Base-by-base conservation (phyloP, 1,140 invertebrate genomes). In the Eciton burchellii region DNA sequence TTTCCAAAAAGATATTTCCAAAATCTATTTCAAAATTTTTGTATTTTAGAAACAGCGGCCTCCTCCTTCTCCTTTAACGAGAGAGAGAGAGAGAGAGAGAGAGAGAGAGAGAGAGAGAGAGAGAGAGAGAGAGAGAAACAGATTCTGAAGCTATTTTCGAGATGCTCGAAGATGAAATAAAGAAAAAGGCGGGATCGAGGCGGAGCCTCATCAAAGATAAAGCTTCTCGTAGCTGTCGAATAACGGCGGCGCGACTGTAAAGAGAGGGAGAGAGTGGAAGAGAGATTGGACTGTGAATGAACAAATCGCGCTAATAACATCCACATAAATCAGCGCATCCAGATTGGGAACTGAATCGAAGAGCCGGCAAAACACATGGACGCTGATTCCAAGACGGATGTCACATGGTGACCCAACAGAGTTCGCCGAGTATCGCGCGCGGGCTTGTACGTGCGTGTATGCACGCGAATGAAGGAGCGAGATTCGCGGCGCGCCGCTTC, bases 251-350 rank as follows among this genome's bases (percentile, higher is more conserved):
- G n/a, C n/a, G n/a, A n/a, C n/a, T n/a, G n/a, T n/a, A n/a, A n/a
- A 35, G 35, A 35, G 35, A 35, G 6, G 6, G 35, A 35, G 35
- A 35, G 35, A 35, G 35, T 6, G 6, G 35, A 14, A 49, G 12
- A 19, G n/a, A 76, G 35, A 65, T 65, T 43, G 12, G n/a, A 12
- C 56, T 60, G 41, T 24, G 21, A 73, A 35, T 60, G 9, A 29
- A 73, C 26, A 73, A 45, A 73, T 60, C 45, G 11, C 11, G 19
- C 21, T 41, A 45, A 73, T 73, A 73, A 73, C 2, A 59, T 60
- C 16, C 41, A 73, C 35, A 45, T 73, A 45, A 59, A 73, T 73
- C 45, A 60, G 21, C 59, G n/a, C 63, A 52, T 49, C 35, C 19
- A 65, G 49, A 54, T 66, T 68, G 11, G 9, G 63, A 19, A 56